These are phyloP conservation scores for Oenanthe oenanthe DNA, from an alignment of 2,113 vertebrate genomes.

Conservation along the genomic window DNA sequence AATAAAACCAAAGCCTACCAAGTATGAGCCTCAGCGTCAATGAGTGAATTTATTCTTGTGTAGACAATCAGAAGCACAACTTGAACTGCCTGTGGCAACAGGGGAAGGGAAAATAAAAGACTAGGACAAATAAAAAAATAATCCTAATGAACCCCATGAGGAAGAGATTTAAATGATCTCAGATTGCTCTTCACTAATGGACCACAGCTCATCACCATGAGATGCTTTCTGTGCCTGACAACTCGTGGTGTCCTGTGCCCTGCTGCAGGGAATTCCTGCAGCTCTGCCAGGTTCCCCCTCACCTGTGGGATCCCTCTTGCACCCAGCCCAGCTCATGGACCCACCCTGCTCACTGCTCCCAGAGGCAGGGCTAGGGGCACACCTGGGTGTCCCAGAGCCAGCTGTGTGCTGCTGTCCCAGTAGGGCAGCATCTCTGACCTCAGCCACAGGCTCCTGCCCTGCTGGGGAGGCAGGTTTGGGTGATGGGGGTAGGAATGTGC, in stretches of 20 bases:
- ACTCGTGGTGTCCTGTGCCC: neutral
- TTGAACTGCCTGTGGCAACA: neutral
- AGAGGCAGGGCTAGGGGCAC: rapidly evolving
- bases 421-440: rapidly evolving
- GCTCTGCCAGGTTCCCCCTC: rapidly evolving
- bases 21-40: neutral
- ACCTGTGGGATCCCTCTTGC: no score
- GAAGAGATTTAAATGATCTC: neutral
- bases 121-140: constrained; percentile 42
- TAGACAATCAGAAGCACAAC: constrained; percentile 28
- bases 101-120: neutral
- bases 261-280: neutral
- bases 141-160: neutral
- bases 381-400: neutral
- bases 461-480: neutral
- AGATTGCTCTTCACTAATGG: neutral
- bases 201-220: neutral
- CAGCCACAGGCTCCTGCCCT: neutral
- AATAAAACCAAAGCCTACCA: neutral
- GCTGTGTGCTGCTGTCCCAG: neutral
- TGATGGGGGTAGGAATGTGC: rapidly evolving
- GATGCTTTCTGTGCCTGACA: neutral
- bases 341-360: rapidly evolving
- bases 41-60: neutral
- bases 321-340: rapidly evolving